phyloP scores from a whole-genome alignment of 2,888 invertebrate species.

The Lomographa bimaculata region DNA sequence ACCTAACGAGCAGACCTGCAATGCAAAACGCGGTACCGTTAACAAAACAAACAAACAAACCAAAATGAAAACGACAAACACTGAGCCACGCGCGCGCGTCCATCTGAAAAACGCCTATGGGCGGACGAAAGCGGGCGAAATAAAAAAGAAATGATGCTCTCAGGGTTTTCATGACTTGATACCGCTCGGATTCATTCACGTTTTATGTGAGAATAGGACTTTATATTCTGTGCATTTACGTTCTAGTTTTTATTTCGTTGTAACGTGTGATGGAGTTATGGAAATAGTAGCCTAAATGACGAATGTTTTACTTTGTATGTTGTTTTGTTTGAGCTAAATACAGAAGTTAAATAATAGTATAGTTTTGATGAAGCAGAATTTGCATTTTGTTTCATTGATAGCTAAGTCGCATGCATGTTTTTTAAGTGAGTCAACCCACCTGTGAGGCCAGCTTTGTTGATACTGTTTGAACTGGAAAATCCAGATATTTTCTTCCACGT shows the following conservation, averaged over 20 bases:
- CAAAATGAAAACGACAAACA: conserved; percentile 67
- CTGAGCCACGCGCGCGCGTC: conserved; percentile 73
- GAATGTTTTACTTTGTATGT: conserved; percentile 41
- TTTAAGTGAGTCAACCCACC: conserved; percentile 80
- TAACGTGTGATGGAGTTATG: conserved; percentile 46
- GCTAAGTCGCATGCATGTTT: conserved; percentile 14
- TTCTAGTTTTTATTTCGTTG: conserved; percentile 43
- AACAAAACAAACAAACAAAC: conserved; percentile 76
- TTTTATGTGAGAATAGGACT: conserved; percentile 63
- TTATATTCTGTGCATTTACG: conserved; percentile 51
- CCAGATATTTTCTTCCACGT: conserved; percentile 91
- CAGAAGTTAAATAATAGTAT: conserved; percentile 45
- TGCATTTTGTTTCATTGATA: conserved; percentile 18
- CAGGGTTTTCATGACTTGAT: conserved; percentile 69
- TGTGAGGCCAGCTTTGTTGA: conserved; percentile 86
- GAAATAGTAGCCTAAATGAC: conserved; percentile 42
- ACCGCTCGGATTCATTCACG: conserved; percentile 65
- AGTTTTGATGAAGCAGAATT: conserved; percentile 27
- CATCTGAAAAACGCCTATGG: conserved; percentile 77
- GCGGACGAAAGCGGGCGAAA: conserved; percentile 75
- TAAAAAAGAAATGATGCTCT: conserved; percentile 64
- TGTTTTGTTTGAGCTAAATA: conserved; percentile 64
- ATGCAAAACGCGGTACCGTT: conserved; percentile 83
- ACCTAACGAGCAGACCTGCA: conserved; percentile 85
- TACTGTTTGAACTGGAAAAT: conserved; percentile 88